These are phyloP conservation scores for Drymonia ruficornis DNA, from an alignment of 2,888 invertebrate species.

Conservation along the genomic window DNA sequence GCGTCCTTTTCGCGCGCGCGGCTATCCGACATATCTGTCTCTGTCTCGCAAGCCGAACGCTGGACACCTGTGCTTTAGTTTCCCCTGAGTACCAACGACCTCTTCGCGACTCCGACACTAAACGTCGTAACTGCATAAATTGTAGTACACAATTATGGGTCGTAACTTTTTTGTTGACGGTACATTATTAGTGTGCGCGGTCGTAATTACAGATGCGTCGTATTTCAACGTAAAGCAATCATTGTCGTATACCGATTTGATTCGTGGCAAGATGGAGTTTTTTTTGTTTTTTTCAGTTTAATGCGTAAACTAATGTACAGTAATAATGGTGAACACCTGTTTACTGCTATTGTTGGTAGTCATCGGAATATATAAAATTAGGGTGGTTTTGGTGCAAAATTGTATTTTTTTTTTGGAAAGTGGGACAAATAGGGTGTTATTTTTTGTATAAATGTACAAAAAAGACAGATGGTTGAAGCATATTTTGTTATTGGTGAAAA, in stretches of 20 bases:
- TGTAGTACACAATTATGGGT: slow-evolving; percentile 44
- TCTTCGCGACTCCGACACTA: slow-evolving; percentile 58
- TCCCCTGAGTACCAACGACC: slow-evolving; percentile 85
- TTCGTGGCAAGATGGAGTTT: slow-evolving; percentile 75
- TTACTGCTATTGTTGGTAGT: slow-evolving; percentile 69
- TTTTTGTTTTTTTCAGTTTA: slow-evolving; percentile 71
- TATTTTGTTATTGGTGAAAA: too few species aligned
- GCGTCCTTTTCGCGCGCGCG: slow-evolving; percentile 63
- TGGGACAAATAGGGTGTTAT: neutral
- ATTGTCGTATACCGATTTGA: slow-evolving; percentile 84
- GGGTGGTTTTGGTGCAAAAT: slow-evolving; percentile 54
- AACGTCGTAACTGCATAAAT: slow-evolving; percentile 57
- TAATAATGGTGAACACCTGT: slow-evolving; percentile 81
- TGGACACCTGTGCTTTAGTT: slow-evolving; percentile 85
- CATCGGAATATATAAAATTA: slow-evolving; percentile 61
- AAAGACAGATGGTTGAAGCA: too few species aligned
- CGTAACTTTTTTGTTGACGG: slow-evolving; percentile 43
- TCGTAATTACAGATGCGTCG: slow-evolving; percentile 72
- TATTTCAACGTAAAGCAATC: slow-evolving; percentile 78
- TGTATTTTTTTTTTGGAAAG: slow-evolving; percentile 36
- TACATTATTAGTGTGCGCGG: slow-evolving; percentile 38
- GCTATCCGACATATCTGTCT: slow-evolving; percentile 52
- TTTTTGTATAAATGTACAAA: neutral
- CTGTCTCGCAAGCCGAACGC: slow-evolving; percentile 73
- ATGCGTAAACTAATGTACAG: slow-evolving; percentile 79